phyloP scores from a whole-genome alignment of 2,797 vertebrate species.

The Coranthus polyacanthus region DNA sequence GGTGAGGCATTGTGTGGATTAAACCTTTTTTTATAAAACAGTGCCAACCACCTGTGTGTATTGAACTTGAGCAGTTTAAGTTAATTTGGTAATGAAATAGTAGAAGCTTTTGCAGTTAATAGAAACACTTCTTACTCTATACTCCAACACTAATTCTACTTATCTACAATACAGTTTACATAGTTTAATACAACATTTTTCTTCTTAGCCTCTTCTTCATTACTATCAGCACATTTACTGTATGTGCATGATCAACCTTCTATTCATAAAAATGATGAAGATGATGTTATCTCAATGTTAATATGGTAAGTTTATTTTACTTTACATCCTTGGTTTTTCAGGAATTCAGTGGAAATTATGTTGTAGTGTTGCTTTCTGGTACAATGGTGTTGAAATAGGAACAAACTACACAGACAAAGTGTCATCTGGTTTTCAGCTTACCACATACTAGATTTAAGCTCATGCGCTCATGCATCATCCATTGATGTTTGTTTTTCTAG shows the following conservation, averaged over 20 bases:
- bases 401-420: conserved; percentile 44
- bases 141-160: neutral
- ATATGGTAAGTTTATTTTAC: no score
- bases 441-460: conserved; percentile 36
- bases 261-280: no score
- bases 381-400: conserved; percentile 33
- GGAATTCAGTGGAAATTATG: conserved; percentile 19
- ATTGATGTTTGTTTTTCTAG: conserved; percentile 65
- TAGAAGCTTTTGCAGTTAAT: neutral
- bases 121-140: neutral
- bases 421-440: conserved; percentile 65
- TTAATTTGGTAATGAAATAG: neutral
- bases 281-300: no score
- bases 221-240: no score
- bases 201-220: no score
- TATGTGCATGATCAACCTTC: no score
- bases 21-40: neutral
- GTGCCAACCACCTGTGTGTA: neutral
- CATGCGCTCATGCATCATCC: conserved; percentile 51
- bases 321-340: conserved; percentile 2
- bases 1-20: neutral
- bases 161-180: neutral
- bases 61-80: neutral
- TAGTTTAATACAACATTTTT: no score
- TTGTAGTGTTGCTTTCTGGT: conserved; percentile 15